These are phyloP conservation scores for Clitarchus hookeri DNA, from an alignment of 2,888 invertebrate genomes.

Conservation along the genomic window DNA sequence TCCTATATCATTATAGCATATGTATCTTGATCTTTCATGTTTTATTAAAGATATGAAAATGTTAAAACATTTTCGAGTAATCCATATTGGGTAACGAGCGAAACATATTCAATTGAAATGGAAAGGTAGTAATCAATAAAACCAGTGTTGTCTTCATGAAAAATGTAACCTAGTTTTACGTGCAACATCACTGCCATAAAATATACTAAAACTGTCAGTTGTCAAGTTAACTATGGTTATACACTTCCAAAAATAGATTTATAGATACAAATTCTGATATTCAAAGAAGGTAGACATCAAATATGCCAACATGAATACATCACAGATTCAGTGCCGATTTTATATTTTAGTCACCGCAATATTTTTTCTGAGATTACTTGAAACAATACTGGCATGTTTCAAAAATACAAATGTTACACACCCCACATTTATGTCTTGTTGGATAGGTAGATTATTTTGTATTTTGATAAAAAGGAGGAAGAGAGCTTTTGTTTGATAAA, in stretches of 20 bases:
- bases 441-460: no score
- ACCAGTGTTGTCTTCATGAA: constrained; percentile 26
- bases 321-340: background rate
- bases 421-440: no score
- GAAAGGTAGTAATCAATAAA: constrained; percentile 6
- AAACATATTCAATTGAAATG: constrained; percentile 2
- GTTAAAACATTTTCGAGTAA: background rate
- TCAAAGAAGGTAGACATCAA: background rate
- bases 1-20: constrained; percentile 15
- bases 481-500: no score
- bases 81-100: background rate
- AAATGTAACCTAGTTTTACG: constrained; percentile 28
- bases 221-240: background rate
- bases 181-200: constrained; percentile 38
- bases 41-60: constrained; percentile 2
- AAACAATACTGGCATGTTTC: background rate
- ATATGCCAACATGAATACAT: background rate
- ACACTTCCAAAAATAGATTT: constrained; percentile 14
- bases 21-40: constrained; percentile 10
- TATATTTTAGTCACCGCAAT: background rate
- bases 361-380: background rate
- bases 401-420: background rate
- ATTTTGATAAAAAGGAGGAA: no score
- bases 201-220: constrained; percentile 14
- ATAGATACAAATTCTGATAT: background rate